These are phyloP conservation scores for Plectus sambesii DNA, from an alignment of 1,140 invertebrate species.

Conservation along the genomic window DNA sequence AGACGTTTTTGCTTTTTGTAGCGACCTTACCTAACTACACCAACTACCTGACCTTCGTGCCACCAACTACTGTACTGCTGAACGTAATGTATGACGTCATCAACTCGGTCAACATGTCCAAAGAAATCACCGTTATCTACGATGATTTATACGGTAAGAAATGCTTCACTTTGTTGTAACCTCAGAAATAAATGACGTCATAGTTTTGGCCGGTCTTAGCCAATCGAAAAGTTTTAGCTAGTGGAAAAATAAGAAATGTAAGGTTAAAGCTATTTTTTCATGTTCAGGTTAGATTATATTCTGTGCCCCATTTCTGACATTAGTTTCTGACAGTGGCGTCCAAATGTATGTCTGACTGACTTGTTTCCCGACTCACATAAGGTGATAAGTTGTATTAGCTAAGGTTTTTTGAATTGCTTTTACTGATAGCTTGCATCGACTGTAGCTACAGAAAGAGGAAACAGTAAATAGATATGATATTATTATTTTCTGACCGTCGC, in stretches of 20 bases:
- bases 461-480: too few relatives aligned
- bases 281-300: constrained; percentile 14
- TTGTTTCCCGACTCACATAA: too few relatives aligned
- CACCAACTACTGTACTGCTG: constrained; percentile 27
- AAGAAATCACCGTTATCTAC: constrained; percentile 27
- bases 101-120: constrained; percentile 25
- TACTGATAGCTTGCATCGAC: too few relatives aligned
- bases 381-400: too few relatives aligned
- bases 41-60: constrained; percentile 28
- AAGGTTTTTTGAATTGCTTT: too few relatives aligned
- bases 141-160: constrained; percentile 34
- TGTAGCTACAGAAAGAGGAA: too few relatives aligned
- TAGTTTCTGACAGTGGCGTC: constrained; percentile 2
- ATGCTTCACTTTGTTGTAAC: neutral
- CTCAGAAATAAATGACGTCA: too few relatives aligned
- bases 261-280: constrained; percentile 21
- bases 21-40: too few relatives aligned
- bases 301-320: constrained; percentile 15
- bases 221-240: constrained; percentile 7
- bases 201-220: constrained; percentile 8
- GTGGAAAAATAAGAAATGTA: constrained; percentile 11
- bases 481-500: too few relatives aligned
- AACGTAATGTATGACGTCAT: constrained; percentile 29
- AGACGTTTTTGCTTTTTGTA: neutral
- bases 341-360: too few relatives aligned